phyloP scores from a whole-genome alignment of 2,113 vertebrate genomes.

The Mus musculus region GRCm39 chr4:7680001-7680500 shows the following conservation, averaged over 20 bases:
- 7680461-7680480: background rate
- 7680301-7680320: background rate
- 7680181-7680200: background rate
- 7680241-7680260: background rate
- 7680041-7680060: too few species aligned
- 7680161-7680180: too few species aligned
- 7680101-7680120: too few species aligned
- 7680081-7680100: too few species aligned
- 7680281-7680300: background rate
- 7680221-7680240: background rate
- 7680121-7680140: too few species aligned
- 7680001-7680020: too few species aligned
- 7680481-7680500: background rate
- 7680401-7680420: background rate
- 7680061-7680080: too few species aligned
- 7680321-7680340: background rate
- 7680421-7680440: background rate
- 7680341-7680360: background rate
- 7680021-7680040: too few species aligned
- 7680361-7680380: background rate
- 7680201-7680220: background rate
- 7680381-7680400: background rate
- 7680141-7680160: too few species aligned
- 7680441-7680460: background rate
- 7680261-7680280: background rate